Percentiles rank a stretch among this genome's conserved stretches.
Conservation (phyloP, 2,797 vertebrate species). For the Balearica regulorum region DNA sequence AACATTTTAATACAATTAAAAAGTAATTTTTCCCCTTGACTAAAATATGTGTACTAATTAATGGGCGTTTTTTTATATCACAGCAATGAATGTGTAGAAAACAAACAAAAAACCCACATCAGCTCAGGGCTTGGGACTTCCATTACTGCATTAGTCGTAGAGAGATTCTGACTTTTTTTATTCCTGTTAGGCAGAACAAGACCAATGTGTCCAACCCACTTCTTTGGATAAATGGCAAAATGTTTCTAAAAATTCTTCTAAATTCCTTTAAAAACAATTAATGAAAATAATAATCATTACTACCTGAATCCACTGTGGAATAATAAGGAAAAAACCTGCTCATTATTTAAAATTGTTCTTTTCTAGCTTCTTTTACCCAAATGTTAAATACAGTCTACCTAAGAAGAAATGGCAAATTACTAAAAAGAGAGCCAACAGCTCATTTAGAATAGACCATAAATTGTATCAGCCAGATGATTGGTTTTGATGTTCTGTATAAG, state of each 20-base stretch:
- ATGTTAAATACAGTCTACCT: not conserved
- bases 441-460: not conserved
- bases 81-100: not conserved
- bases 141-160: not conserved
- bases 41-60: not conserved
- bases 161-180: not conserved
- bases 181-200: not conserved
- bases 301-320: not conserved
- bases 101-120: not conserved
- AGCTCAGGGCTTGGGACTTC: not conserved
- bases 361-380: not conserved
- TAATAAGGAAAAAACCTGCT: not conserved
- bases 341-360: not conserved
- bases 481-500: not conserved
- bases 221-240: not conserved
- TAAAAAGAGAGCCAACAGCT: not conserved
- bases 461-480: not conserved
- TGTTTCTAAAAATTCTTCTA: not conserved
- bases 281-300: not conserved
- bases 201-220: not conserved
- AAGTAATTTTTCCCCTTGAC: not conserved
- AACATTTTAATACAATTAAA: slow-evolving; percentile 45
- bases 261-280: not conserved
- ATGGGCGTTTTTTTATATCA: slow-evolving; percentile 13
- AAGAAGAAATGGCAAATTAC: not conserved